These are phyloP conservation scores for Enteromius trimaculatus DNA, from an alignment of 2,797 vertebrate genomes.

Conservation along the genomic window DNA sequence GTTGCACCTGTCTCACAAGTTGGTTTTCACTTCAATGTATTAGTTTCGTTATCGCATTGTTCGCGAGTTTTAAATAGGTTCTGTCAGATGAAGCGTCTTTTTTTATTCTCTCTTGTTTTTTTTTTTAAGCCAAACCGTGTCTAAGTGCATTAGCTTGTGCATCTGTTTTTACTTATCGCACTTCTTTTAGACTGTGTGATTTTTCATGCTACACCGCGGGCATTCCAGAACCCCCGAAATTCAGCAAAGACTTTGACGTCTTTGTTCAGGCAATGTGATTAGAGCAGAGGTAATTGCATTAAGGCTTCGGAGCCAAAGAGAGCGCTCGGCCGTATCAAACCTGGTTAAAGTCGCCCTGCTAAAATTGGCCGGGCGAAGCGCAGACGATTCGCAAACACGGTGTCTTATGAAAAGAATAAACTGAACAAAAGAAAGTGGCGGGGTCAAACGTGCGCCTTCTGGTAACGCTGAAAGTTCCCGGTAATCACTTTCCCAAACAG, in stretches of 20 bases:
- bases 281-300: slow-evolving; percentile 83
- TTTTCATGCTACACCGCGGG: slow-evolving; percentile 71
- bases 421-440: slow-evolving; percentile 54
- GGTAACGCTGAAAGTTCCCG: slow-evolving; percentile 45
- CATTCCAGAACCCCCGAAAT: slow-evolving; percentile 60
- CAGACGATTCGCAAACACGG: slow-evolving; percentile 74
- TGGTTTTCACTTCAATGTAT: slow-evolving; percentile 48
- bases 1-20: slow-evolving; percentile 69
- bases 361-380: slow-evolving; percentile 69
- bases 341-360: slow-evolving; percentile 75
- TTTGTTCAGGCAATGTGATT: slow-evolving; percentile 86
- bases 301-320: slow-evolving; percentile 74
- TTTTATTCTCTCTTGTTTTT: slow-evolving; percentile 59
- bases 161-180: slow-evolving; percentile 79
- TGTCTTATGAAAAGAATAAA: slow-evolving; percentile 66
- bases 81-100: slow-evolving; percentile 63
- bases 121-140: slow-evolving; percentile 71
- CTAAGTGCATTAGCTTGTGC: slow-evolving; percentile 79
- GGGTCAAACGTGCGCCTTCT: slow-evolving; percentile 65
- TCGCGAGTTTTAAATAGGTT: slow-evolving; percentile 54
- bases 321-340: slow-evolving; percentile 75
- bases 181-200: slow-evolving; percentile 73
- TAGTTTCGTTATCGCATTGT: slow-evolving; percentile 60
- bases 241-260: slow-evolving; percentile 69
- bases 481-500: slow-evolving; percentile 54